Evolutionary conservation across 2,113 vertebrate genomes (phyloP).

Genomic region (Cynopterus brachyotis): DNA sequence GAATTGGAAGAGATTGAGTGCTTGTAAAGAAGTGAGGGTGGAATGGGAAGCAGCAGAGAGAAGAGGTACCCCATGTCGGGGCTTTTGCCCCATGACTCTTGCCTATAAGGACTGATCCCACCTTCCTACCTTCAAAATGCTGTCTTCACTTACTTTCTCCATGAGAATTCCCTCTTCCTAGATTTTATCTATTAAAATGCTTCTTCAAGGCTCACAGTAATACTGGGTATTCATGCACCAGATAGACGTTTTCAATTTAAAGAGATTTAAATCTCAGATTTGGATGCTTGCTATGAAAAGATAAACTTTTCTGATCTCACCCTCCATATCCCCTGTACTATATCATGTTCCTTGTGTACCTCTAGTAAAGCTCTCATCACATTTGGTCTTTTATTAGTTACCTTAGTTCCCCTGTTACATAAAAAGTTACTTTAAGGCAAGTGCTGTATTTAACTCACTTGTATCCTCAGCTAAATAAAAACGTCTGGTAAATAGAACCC

Average conservation of each 20-base stretch:
- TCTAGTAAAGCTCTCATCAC: not conserved
- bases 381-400: not conserved
- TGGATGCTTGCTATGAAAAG: not conserved
- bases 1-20: not conserved
- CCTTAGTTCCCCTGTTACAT: not conserved
- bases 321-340: not conserved
- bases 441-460: not conserved
- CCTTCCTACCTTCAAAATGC: not conserved
- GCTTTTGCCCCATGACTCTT: not conserved
- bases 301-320: not conserved
- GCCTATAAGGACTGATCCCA: not conserved
- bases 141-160: not conserved
- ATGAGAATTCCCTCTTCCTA: not conserved
- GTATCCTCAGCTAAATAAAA: not conserved
- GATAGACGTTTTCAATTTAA: not conserved
- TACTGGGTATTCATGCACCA: not conserved
- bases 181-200: not conserved
- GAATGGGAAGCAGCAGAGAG: not conserved
- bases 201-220: not conserved
- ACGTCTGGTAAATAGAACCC: not conserved
- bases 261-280: not conserved
- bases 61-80: rapidly evolving
- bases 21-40: not conserved
- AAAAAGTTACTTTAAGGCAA: not conserved
- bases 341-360: not conserved